Evolutionary conservation across 2,888 invertebrate species (phyloP).

Genomic region (Abscondita cerata): DNA sequence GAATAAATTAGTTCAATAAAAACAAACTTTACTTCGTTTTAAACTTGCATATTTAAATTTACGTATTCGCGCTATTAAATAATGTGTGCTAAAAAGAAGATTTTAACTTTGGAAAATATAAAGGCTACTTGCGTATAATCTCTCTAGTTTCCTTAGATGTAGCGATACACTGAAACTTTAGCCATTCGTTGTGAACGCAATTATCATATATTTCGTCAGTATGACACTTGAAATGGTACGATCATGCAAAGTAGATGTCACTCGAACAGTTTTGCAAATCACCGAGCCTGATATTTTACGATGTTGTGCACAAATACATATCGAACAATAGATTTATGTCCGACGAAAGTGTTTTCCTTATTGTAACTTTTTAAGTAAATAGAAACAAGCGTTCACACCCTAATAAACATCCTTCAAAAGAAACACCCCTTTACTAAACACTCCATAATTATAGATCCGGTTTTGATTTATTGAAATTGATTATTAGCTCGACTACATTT

Average conservation of each 20-base stretch:
- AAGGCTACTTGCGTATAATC: conserved; percentile 33
- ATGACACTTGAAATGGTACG: conserved; percentile 56
- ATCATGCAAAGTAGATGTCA: conserved; percentile 56
- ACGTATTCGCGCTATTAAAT: too few relatives aligned
- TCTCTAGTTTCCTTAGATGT: conserved; percentile 47
- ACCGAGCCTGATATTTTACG: conserved; percentile 44
- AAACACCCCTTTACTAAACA: conserved; percentile 13
- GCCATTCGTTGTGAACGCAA: conserved; percentile 55
- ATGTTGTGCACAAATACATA: conserved; percentile 38
- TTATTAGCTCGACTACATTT: neutral
- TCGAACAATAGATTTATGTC: conserved; percentile 34
- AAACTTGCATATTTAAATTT: too few relatives aligned
- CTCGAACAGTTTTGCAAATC: conserved; percentile 46
- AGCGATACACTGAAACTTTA: conserved; percentile 53
- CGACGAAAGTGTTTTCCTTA: conserved; percentile 13
- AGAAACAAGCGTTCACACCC: conserved; percentile 14
- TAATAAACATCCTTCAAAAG: conserved; percentile 13
- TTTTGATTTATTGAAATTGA: conserved; percentile 22
- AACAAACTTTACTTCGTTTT: neutral
- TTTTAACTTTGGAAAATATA: conserved; percentile 1
- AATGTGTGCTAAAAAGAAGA: too few relatives aligned
- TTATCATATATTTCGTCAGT: conserved; percentile 57
- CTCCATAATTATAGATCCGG: conserved; percentile 14
- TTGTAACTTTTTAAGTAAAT: conserved; percentile 9
- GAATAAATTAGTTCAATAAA: conserved; percentile 15